Conservation (phyloP, 1,140 invertebrate genomes). For the Trachymyrmex septentrionalis region DNA sequence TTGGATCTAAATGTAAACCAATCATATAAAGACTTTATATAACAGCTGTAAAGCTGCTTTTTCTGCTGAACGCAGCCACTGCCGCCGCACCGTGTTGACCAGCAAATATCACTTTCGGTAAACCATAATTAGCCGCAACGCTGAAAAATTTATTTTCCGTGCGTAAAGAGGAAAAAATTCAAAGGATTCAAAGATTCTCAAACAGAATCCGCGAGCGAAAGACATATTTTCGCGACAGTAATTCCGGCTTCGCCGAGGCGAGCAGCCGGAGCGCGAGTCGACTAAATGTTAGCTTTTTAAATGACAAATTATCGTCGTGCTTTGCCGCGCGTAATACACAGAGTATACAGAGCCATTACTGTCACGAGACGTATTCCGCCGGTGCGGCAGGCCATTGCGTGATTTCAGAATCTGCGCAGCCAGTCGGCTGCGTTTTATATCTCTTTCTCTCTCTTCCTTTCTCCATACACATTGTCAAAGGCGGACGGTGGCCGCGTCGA, state of each 20-base stretch:
- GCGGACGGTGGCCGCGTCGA: slow-evolving; percentile 28
- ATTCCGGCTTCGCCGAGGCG: slow-evolving; percentile 17
- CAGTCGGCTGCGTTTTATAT: background rate
- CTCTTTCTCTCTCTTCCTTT: background rate
- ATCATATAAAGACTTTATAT: too few species aligned
- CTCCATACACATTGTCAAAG: slow-evolving; percentile 45
- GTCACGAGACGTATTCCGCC: slow-evolving; percentile 41
- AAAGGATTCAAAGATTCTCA: background rate
- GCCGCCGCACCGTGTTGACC: too few species aligned
- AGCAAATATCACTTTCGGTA: too few species aligned
- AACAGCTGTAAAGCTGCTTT: too few species aligned
- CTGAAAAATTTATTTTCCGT: too few species aligned
- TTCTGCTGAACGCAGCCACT: too few species aligned
- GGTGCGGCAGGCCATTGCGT: slow-evolving; percentile 17
- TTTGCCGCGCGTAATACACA: slow-evolving; percentile 1
- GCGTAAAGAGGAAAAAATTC: slow-evolving; percentile 2
- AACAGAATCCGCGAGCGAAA: background rate
- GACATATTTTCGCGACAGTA: slow-evolving; percentile 35
- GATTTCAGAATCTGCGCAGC: slow-evolving; percentile 46
- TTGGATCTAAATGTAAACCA: too few species aligned
- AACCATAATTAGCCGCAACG: too few species aligned
- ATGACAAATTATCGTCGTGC: slow-evolving; percentile 54
- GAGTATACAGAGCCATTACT: slow-evolving; percentile 25
- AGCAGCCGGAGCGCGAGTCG: background rate
- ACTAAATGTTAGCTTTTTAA: slow-evolving; percentile 36